Evolutionary conservation across 1,140 invertebrate genomes (phyloP), one percentile per base, ranked within the genome.

Genomic region (Cataglyphis hispanica): DNA sequence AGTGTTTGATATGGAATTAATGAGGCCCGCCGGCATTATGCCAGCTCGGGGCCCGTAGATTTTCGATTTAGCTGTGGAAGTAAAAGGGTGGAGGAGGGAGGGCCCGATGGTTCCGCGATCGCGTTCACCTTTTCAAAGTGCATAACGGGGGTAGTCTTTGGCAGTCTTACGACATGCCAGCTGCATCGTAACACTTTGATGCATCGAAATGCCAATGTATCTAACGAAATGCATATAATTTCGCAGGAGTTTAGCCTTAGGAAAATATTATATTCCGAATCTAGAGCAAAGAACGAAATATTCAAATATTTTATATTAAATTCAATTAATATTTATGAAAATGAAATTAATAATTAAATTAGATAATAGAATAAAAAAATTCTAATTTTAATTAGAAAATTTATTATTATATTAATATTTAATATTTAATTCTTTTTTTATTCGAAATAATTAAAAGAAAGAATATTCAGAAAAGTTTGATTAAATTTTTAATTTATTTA

Each of bases 1-100:
- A 91, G 90, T 94, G 94, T 94, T 94, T 95, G 94, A 95, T 95
- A 95, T 94, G 93, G 94, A 95, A 95, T 95, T 95, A 95, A 95
- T 95, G 93, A 95, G 93, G 83, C 85, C 85, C 64, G 67, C 72
- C 53, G 78, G 88, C 84, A 90, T 93, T 93, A 92, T 91, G 91
- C 46, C 91, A n/a, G 86, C 77, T n/a, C 67, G 25, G 89, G 53
- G 53, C 78, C 74, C 74, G 67, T 63, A 66, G 78, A 90, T 88
- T 90, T 84, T 90, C 86, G 83, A 78, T 88, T 90, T 86, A 86
- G 81, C 78, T 60, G 40, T 61, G 63, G 40, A 69, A 50, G 83
- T 46, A 83, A 78, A 86, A 16, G 53, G 56, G 50, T 31, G 34
- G 31, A 10, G 5, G 27, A 19, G 40, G 34, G 22, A 7, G 5